A percentile compares a stretch with the other conserved stretches of the same genome.
phyloP scores from a whole-genome alignment of 2,113 vertebrate species.

The Mustela lutreola region DNA sequence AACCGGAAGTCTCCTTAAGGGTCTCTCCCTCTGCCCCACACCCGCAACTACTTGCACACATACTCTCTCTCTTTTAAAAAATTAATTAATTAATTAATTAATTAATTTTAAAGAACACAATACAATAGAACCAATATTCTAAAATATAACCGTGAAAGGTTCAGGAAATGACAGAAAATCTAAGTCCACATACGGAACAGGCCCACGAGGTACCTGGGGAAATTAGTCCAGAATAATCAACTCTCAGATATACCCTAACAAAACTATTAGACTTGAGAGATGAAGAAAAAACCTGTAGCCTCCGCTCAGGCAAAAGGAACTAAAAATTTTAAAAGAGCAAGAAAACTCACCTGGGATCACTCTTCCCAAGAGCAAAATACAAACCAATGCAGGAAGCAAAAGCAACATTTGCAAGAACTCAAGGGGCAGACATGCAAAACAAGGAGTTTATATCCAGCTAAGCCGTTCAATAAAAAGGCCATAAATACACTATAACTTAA shows the following conservation, averaged over 20 bases:
- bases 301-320: background rate
- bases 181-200: background rate
- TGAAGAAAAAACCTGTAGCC: background rate
- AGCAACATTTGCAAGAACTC: background rate
- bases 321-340: background rate
- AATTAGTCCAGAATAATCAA: background rate
- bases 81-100: no score
- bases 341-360: background rate
- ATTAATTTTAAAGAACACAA: background rate
- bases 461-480: background rate
- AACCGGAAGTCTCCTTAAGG: background rate
- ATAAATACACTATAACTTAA: background rate
- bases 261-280: background rate
- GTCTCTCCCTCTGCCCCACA: background rate
- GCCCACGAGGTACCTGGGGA: background rate
- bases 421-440: background rate
- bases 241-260: background rate
- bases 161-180: background rate
- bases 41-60: background rate
- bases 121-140: background rate
- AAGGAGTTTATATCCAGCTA: conserved; percentile 25
- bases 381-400: background rate
- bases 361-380: background rate
- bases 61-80: background rate
- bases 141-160: background rate